These are phyloP conservation scores for Noctuana brunneofusca DNA, from an alignment of 2,888 invertebrate genomes.

Conservation along the genomic window DNA sequence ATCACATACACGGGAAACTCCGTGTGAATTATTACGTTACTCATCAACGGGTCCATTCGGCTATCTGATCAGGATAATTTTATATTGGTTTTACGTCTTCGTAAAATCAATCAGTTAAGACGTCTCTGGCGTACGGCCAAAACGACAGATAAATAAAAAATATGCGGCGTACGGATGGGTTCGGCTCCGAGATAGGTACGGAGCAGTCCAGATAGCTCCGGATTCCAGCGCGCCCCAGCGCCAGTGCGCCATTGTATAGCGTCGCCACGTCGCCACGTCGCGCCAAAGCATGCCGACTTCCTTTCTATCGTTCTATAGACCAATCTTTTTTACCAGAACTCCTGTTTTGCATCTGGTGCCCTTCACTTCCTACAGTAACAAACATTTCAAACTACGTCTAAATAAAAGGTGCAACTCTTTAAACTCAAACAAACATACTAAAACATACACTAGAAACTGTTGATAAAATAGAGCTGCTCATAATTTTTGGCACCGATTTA, in stretches of 20 bases:
- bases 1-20: slow-evolving; percentile 1
- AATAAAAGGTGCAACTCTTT: no score
- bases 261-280: no score
- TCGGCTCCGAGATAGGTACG: slow-evolving; percentile 1
- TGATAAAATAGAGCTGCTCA: background rate
- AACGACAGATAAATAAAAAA: slow-evolving; percentile 40
- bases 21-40: slow-evolving; percentile 4
- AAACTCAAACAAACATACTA: no score
- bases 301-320: no score
- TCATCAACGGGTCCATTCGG: background rate
- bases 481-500: slow-evolving; percentile 13
- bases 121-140: slow-evolving; percentile 42
- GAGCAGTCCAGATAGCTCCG: background rate
- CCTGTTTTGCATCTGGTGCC: no score
- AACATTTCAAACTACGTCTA: no score
- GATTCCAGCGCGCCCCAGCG: background rate
- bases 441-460: background rate
- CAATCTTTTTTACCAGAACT: no score
- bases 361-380: no score
- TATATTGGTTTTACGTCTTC: slow-evolving; percentile 49
- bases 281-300: no score
- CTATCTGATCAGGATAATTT: slow-evolving; percentile 44
- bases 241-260: no score
- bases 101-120: slow-evolving; percentile 63
- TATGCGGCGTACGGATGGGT: slow-evolving; percentile 13